These are phyloP conservation scores for Arrhamphus sclerolepis DNA, from an alignment of 2,797 vertebrate species.

Conservation along the genomic window DNA sequence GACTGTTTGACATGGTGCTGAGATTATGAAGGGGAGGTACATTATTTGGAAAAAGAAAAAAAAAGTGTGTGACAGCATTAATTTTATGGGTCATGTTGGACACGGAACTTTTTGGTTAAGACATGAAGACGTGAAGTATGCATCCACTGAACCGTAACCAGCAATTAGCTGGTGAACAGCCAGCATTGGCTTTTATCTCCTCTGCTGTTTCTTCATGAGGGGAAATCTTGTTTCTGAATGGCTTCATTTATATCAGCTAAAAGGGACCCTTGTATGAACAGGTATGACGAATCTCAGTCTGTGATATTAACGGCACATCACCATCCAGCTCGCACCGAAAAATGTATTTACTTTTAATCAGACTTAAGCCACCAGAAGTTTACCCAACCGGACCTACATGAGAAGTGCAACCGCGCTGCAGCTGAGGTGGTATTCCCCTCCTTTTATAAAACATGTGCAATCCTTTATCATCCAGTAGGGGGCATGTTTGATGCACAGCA, in stretches of 20 bases:
- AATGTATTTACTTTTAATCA: constrained; percentile 62
- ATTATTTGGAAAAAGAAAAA: not conserved
- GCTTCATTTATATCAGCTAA: constrained; percentile 28
- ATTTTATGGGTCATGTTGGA: constrained; percentile 13
- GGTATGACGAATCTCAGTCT: constrained; percentile 22
- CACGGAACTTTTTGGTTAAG: constrained; percentile 5
- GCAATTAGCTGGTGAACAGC: constrained; percentile 19
- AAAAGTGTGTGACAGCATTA: not conserved
- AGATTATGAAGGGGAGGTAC: not conserved
- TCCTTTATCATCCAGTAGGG: constrained; percentile 59
- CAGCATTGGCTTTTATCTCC: constrained; percentile 29
- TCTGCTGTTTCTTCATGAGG: constrained; percentile 9
- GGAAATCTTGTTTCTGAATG: constrained; percentile 28
- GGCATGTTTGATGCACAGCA: constrained; percentile 65
- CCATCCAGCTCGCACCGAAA: constrained; percentile 12
- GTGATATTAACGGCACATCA: constrained; percentile 37
- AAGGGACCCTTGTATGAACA: constrained; percentile 45
- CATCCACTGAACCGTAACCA: constrained; percentile 1
- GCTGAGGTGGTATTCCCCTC: not conserved
- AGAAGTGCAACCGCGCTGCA: constrained; percentile 24
- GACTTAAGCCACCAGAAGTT: constrained; percentile 35
- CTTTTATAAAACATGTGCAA: constrained; percentile 18
- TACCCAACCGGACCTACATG: constrained; percentile 38
- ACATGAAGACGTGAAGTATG: constrained; percentile 7
- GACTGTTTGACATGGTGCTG: not conserved